These are phyloP conservation scores for Euphonia xanthogaster DNA, from an alignment of 2,797 vertebrate genomes.

Conservation along the genomic window DNA sequence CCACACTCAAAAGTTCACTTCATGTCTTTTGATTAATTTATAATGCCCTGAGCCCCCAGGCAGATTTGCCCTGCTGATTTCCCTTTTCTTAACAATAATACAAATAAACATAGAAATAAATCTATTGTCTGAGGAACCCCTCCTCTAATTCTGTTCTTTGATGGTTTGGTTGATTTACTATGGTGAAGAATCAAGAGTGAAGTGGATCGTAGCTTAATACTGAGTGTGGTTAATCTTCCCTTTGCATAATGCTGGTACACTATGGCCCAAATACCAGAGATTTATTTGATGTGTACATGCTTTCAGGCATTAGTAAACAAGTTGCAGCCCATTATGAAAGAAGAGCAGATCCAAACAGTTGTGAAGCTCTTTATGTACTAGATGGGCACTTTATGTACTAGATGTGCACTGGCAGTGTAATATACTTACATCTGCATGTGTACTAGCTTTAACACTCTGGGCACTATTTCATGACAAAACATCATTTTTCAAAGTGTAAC, in stretches of 20 bases:
- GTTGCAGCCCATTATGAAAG: constrained; percentile 65
- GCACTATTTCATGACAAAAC: background rate
- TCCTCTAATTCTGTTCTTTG: constrained; percentile 47
- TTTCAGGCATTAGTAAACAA: constrained; percentile 67
- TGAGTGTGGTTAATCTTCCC: constrained; percentile 37
- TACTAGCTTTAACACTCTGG: background rate
- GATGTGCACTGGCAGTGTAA: background rate
- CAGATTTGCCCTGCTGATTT: constrained; percentile 41
- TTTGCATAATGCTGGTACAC: constrained; percentile 64
- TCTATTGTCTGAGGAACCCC: background rate
- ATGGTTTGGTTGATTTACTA: constrained; percentile 46
- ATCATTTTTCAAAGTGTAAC: background rate
- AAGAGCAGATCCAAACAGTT: constrained; percentile 27
- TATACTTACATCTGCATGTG: background rate
- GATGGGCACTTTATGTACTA: background rate
- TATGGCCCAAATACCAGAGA: constrained; percentile 68
- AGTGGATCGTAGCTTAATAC: constrained; percentile 48
- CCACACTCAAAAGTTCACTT: constrained; percentile 8
- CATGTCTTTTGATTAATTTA: background rate
- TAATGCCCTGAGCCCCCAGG: background rate
- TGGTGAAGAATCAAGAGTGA: constrained; percentile 52
- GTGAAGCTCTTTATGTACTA: background rate
- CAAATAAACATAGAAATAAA: constrained; percentile 45
- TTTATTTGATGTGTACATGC: constrained; percentile 66
- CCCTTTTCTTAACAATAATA: constrained; percentile 15